Evolutionary conservation across 2,797 vertebrate genomes (phyloP), one percentile per base, ranked within the genome.

Genomic region (Setipinna tenuifilis): DNA sequence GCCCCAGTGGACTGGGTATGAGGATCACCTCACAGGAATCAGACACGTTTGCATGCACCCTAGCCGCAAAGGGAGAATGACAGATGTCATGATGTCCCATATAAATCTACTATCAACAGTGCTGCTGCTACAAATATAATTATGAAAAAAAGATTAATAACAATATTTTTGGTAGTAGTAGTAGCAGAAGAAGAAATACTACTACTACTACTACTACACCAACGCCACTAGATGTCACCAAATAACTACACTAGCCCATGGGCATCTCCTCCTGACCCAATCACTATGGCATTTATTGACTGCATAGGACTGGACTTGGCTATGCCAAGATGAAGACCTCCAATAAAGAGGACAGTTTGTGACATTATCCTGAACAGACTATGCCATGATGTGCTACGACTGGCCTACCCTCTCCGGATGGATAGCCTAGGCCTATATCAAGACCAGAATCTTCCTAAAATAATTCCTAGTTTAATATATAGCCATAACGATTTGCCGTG

Each of bases 141-240:
- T n/a, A n/a, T n/a, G n/a, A n/a, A n/a, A n/a, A n/a, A n/a, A n/a
- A n/a, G n/a, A 41, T 41, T 41, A 41, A 2, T 2, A 41, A 41
- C 35, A 41, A 41, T 41, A 41, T 41, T 41, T 41, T 41, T 41
- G n/a, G n/a, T n/a, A n/a, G n/a, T n/a, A n/a, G n/a, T n/a, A n/a
- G n/a, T n/a, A n/a, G n/a, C n/a, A n/a, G n/a, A n/a, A n/a, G n/a
- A n/a, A n/a, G n/a, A n/a, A n/a, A n/a, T n/a, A n/a, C n/a, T n/a
- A n/a, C n/a, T n/a, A n/a, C n/a, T n/a, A n/a, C n/a, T n/a, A n/a
- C 71, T 44, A 16, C 31, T 71, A 41, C 50, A 48, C 46, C 46
- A 68, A 6, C 71, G 14, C 71, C 71, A 44, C 71, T 78, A 78
- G 71, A 78, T 78, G 71, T 78, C 71, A 78, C 71, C 31, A 41